A percentile compares a stretch with the other conserved stretches of the same genome.
phyloP scores from a whole-genome alignment of 2,888 invertebrate species.

The Drosophila dives region DNA sequence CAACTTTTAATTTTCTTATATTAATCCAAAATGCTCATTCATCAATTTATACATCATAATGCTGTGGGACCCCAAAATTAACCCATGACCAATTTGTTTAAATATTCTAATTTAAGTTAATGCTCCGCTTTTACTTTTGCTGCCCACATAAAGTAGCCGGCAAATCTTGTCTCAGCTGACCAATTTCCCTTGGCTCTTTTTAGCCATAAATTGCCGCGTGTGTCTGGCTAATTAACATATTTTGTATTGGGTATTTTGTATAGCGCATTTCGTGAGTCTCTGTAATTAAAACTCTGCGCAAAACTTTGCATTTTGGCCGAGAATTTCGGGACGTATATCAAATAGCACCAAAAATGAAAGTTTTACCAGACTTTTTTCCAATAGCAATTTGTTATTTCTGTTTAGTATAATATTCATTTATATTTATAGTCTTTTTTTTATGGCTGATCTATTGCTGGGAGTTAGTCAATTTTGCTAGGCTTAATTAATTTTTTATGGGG shows the following conservation, averaged over 20 bases:
- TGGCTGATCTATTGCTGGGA: not conserved
- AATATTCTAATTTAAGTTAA: conserved; percentile 45
- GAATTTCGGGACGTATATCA: conserved; percentile 38
- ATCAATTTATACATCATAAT: not conserved
- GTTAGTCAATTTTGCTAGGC: not conserved
- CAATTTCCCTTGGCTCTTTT: conserved; percentile 46
- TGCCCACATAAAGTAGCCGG: conserved; percentile 33
- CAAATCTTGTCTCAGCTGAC: conserved; percentile 16
- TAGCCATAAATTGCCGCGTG: conserved; percentile 46
- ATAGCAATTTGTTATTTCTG: conserved; percentile 8
- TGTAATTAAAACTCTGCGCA: conserved; percentile 48
- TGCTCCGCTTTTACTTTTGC: conserved; percentile 55
- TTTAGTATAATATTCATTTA: conserved; percentile 3
- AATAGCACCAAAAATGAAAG: conserved; percentile 47
- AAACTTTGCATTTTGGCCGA: conserved; percentile 46
- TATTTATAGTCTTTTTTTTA: conserved; percentile 2
- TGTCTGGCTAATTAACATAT: conserved; percentile 54
- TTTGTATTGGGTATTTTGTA: conserved; percentile 15
- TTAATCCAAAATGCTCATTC: conserved; percentile 1
- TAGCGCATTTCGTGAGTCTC: conserved; percentile 30
- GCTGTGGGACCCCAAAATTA: conserved; percentile 37
- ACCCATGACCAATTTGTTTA: conserved; percentile 9
- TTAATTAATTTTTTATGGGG: conserved; percentile 18
- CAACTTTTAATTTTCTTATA: not conserved
- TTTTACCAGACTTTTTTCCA: conserved; percentile 9